Percentiles rank a stretch among this genome's conserved stretches.
These are phyloP conservation scores for Lutjanus erythropterus DNA, from an alignment of 2,113 vertebrate genomes.

Conservation along the genomic window DNA sequence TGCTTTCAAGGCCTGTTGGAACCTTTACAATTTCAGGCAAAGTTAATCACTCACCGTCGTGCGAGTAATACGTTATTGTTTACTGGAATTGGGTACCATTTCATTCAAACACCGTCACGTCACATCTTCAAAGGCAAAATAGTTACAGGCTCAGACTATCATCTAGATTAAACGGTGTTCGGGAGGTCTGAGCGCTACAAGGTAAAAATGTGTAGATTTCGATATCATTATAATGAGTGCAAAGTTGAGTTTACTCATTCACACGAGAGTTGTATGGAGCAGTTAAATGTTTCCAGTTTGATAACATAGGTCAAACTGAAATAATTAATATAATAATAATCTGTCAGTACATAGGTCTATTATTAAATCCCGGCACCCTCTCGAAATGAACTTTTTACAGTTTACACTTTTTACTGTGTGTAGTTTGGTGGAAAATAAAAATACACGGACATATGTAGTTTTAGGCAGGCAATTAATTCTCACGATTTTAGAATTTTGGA, in stretches of 20 bases:
- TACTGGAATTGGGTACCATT: no score
- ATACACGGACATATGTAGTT: no score
- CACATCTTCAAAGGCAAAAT: not conserved
- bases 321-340: no score
- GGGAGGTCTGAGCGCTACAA: not conserved
- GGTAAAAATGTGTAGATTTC: not conserved
- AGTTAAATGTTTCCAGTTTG: not conserved
- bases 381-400: no score
- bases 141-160: no score
- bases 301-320: not conserved
- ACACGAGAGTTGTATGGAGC: not conserved
- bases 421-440: no score
- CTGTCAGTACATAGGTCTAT: no score
- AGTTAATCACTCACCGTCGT: not conserved
- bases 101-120: not conserved
- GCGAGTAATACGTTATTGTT: not conserved
- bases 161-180: not conserved
- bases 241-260: not conserved
- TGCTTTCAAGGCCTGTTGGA: slow-evolving; percentile 27
- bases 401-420: no score
- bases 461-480: no score
- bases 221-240: not conserved
- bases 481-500: accelerated
- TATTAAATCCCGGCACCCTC: no score
- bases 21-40: accelerated